Evolutionary conservation across 2,888 invertebrate genomes (phyloP).

Genomic region (Oithona nana): DNA sequence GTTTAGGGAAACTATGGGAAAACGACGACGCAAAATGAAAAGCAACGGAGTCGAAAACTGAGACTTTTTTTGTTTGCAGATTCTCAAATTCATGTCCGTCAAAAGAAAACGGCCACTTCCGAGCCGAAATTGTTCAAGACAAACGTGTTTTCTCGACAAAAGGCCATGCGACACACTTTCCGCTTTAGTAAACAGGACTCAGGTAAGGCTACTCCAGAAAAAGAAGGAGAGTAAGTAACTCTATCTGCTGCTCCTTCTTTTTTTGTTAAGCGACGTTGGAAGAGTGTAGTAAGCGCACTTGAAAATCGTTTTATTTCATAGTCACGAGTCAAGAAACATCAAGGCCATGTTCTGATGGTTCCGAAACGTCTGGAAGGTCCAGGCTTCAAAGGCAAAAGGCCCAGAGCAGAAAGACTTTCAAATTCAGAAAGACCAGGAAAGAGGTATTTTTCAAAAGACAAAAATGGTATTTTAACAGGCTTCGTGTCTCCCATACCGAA

Average conservation of each 20-base stretch:
- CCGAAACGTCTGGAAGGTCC: slow-evolving; percentile 19
- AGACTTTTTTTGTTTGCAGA: no score
- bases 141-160: slow-evolving; percentile 14
- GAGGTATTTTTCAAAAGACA: no score
- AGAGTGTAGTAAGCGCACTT: no score
- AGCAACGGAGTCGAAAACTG: no score
- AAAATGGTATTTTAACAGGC: no score
- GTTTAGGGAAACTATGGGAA: no score
- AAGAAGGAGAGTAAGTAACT: no score
- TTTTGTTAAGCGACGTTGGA: no score
- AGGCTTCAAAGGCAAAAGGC: slow-evolving; percentile 71
- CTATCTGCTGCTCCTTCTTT: no score
- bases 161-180: not conserved
- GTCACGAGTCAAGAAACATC: not conserved
- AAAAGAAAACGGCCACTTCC: slow-evolving; percentile 8
- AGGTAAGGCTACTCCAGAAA: no score
- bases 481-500: no score
- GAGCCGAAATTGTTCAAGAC: slow-evolving; percentile 15
- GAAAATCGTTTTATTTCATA: not conserved
- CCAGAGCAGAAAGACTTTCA: slow-evolving; percentile 81
- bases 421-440: slow-evolving; percentile 56
- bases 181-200: not conserved
- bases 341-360: not conserved
- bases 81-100: not conserved
- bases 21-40: no score